Conservation (phyloP, 1,140 invertebrate species). For the Latrodectus geometricus region DNA sequence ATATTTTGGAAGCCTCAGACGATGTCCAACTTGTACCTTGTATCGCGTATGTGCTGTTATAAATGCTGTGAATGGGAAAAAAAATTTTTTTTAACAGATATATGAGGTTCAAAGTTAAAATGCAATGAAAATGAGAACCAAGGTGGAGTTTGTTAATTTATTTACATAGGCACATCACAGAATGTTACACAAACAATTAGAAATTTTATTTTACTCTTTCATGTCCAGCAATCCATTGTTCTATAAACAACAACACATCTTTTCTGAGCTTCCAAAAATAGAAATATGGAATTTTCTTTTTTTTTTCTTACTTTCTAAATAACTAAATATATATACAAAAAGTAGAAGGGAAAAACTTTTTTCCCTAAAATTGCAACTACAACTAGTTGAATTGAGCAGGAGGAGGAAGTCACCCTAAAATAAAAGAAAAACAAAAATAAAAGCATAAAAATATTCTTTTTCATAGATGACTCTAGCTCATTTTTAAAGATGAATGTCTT, state of each 20-base stretch:
- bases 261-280: slow-evolving; percentile 62
- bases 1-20: no score
- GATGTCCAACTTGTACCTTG: no score
- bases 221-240: slow-evolving; percentile 42
- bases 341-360: slow-evolving; percentile 36
- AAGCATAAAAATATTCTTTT: neutral
- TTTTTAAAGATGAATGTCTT: slow-evolving; percentile 26
- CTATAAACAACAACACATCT: slow-evolving; percentile 55
- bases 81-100: no score
- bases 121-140: slow-evolving; percentile 4
- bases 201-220: slow-evolving; percentile 58
- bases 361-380: slow-evolving; percentile 50
- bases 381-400: slow-evolving; percentile 59
- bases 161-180: slow-evolving; percentile 62
- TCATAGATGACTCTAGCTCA: slow-evolving; percentile 24
- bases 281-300: slow-evolving; percentile 58
- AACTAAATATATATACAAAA: slow-evolving; percentile 63
- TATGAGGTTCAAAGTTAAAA: neutral
- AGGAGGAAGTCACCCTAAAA: slow-evolving; percentile 49
- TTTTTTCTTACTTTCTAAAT: slow-evolving; percentile 50
- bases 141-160: slow-evolving; percentile 57
- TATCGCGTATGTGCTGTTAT: no score
- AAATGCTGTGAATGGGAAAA: no score
- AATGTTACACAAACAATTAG: slow-evolving; percentile 61
- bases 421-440: slow-evolving; percentile 30